Evolutionary conservation across 2,113 vertebrate species (phyloP).

Genomic region (Strix uralensis): DNA sequence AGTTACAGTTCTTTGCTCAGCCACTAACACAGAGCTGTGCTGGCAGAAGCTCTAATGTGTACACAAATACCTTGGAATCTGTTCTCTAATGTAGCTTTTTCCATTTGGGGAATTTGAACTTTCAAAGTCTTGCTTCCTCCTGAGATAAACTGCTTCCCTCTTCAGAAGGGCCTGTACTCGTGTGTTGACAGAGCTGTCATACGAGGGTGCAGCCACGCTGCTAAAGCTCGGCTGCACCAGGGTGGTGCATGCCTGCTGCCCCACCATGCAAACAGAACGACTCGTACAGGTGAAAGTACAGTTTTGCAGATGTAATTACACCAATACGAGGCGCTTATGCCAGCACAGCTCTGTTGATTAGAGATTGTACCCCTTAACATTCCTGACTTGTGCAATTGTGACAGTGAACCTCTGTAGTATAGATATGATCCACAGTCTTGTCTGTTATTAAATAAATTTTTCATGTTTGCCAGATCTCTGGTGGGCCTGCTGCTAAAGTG

Average conservation of each 20-base stretch:
- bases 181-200: neutral
- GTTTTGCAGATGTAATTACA: neutral
- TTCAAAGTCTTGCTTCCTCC: neutral
- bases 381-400: neutral
- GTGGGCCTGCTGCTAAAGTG: neutral
- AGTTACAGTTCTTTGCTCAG: neutral
- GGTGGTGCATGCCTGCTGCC: neutral
- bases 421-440: neutral
- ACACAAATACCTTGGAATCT: neutral
- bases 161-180: neutral
- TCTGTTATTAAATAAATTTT: neutral
- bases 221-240: neutral
- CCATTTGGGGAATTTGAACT: neutral
- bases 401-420: neutral
- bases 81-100: neutral
- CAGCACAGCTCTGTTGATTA: neutral
- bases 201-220: neutral
- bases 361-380: fast-evolving
- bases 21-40: neutral
- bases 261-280: neutral
- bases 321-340: fast-evolving
- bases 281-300: neutral
- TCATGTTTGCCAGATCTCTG: neutral
- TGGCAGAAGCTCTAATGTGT: neutral
- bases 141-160: neutral